phyloP scores from a whole-genome alignment of 2,888 invertebrate species.

The Cabera pusaria region DNA sequence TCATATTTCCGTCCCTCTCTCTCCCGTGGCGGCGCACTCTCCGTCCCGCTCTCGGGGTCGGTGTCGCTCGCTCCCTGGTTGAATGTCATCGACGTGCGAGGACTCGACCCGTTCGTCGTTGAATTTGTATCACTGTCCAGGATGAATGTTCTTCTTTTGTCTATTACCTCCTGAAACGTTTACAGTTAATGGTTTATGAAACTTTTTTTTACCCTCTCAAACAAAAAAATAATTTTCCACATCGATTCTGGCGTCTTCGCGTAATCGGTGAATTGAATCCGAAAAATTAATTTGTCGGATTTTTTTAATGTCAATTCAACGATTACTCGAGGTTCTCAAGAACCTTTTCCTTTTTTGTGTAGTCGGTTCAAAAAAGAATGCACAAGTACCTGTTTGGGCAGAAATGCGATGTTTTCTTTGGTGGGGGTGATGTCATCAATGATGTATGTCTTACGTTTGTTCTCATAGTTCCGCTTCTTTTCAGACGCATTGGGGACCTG shows the following conservation, averaged over 20 bases:
- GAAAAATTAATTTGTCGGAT: too few species aligned
- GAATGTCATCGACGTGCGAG: constrained; percentile 73
- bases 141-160: constrained; percentile 74
- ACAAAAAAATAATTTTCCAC: too few species aligned
- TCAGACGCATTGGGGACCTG: constrained; percentile 54
- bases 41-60: constrained; percentile 72
- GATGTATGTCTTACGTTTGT: constrained; percentile 69
- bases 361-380: too few species aligned
- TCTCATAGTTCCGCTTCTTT: constrained; percentile 56
- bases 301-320: too few species aligned
- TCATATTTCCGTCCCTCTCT: constrained; percentile 49
- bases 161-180: constrained; percentile 52
- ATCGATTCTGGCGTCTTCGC: too few species aligned
- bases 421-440: constrained; percentile 68
- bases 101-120: constrained; percentile 75
- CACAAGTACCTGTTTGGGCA: constrained; percentile 21
- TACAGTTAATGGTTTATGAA: too few species aligned
- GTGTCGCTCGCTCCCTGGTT: constrained; percentile 73
- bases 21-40: constrained; percentile 42
- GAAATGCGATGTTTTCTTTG: constrained; percentile 67
- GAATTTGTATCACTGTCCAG: constrained; percentile 76
- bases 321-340: too few species aligned
- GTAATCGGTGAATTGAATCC: too few species aligned
- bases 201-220: too few species aligned
- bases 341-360: too few species aligned